These are phyloP conservation scores for Gymnothorax reevesii DNA, from an alignment of 2,797 vertebrate genomes.

Conservation along the genomic window DNA sequence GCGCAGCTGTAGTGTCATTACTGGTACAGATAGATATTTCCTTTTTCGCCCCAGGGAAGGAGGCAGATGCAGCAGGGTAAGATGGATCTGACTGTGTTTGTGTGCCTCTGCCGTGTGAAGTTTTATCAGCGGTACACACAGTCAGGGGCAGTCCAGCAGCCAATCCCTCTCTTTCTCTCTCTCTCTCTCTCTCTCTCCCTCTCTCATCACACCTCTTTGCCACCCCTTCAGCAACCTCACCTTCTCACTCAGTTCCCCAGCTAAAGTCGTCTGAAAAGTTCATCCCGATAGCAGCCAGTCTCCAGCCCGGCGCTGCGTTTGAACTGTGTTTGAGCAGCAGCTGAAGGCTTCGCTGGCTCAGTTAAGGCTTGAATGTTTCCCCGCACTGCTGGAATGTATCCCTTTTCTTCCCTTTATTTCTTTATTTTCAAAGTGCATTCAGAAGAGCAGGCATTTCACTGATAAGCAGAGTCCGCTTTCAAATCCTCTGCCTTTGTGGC, in stretches of 20 bases:
- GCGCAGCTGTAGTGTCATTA: background rate
- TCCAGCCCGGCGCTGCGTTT: background rate
- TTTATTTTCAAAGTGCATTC: constrained; percentile 17
- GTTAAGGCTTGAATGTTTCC: constrained; percentile 7
- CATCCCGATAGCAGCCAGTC: constrained; percentile 14
- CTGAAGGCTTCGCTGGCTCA: background rate
- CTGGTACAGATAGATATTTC: background rate
- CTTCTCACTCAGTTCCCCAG: background rate
- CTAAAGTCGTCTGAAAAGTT: constrained; percentile 21
- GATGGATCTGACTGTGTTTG: background rate
- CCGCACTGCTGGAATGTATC: background rate
- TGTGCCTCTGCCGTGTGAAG: background rate
- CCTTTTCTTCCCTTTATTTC: background rate
- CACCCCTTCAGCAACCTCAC: constrained; percentile 16
- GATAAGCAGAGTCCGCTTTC: background rate
- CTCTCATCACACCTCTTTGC: background rate
- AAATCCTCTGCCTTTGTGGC: background rate
- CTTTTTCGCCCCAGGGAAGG: background rate
- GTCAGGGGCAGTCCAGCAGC: background rate
- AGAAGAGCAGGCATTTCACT: background rate
- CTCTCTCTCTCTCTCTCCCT: background rate
- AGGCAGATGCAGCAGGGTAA: background rate
- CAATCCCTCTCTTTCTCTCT: background rate
- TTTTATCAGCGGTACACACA: constrained; percentile 13
- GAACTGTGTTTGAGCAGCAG: background rate